phyloP scores from a whole-genome alignment of 2,888 invertebrate species.

The Spatulosminthurus flaviceps region DNA sequence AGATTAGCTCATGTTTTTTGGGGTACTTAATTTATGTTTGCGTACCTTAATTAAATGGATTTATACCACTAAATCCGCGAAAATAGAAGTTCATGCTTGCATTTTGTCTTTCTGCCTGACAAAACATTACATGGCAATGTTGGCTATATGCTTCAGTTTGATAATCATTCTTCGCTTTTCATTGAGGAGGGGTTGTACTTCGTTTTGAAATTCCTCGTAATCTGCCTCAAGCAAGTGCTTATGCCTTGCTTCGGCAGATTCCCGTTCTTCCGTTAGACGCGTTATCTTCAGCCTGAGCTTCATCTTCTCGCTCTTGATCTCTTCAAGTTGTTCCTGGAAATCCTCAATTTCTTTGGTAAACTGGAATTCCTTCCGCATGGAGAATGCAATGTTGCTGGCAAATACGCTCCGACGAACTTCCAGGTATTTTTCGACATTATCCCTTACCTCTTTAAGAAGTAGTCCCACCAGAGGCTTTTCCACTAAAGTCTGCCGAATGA shows the following conservation, averaged over 20 bases:
- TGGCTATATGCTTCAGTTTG: conserved; percentile 10
- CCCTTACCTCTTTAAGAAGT: conserved; percentile 27
- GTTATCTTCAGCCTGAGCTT: not conserved
- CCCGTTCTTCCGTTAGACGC: not conserved
- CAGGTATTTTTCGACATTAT: not conserved
- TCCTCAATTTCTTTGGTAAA: not conserved
- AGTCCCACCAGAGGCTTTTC: conserved; percentile 38
- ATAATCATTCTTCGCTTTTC: conserved; percentile 28
- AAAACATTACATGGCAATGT: too few species aligned
- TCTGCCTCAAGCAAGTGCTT: not conserved
- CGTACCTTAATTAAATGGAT: too few species aligned
- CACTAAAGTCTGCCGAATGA: conserved; percentile 33
- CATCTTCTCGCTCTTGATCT: not conserved
- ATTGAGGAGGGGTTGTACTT: not conserved
- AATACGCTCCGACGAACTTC: conserved; percentile 26
- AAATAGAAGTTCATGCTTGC: too few species aligned
- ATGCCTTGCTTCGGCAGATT: not conserved
- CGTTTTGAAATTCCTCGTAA: conserved; percentile 8
- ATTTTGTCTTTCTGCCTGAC: too few species aligned
- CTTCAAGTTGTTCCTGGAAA: not conserved
- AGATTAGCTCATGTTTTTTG: too few species aligned
- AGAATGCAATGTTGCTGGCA: conserved; percentile 18
- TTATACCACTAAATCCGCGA: too few species aligned
- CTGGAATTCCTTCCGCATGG: conserved; percentile 27
- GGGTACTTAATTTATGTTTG: too few species aligned